A percentile compares a stretch with the other conserved stretches of the same genome.
Evolutionary conservation across 2,113 vertebrate species (phyloP).

Genomic region (Lanius ludovicianus): DNA sequence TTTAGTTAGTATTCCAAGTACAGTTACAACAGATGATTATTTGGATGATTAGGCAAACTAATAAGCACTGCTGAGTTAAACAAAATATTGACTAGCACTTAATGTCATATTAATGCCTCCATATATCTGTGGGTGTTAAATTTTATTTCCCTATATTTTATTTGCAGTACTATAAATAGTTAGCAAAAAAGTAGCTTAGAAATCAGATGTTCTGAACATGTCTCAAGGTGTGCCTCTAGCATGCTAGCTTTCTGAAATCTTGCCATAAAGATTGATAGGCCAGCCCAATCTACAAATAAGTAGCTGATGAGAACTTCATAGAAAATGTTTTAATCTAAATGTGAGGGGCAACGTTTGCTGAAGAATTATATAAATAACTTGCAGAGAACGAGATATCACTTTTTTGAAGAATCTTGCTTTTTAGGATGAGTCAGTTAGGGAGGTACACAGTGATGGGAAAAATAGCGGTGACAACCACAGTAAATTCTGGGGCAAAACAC

Average conservation of each 20-base stretch:
- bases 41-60: not conserved
- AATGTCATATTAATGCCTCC: not conserved
- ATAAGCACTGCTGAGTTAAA: not conserved
- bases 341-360: not conserved
- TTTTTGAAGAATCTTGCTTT: not conserved
- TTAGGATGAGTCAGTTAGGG: not conserved
- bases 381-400: not conserved
- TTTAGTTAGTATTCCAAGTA: not conserved
- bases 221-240: not conserved
- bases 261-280: not conserved
- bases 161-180: not conserved
- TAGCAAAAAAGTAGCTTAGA: not conserved
- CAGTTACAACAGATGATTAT: not conserved
- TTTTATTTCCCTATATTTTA: not conserved
- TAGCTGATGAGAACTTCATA: fast-evolving
- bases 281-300: not conserved
- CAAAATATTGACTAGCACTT: not conserved
- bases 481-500: not conserved
- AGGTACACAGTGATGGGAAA: not conserved
- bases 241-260: not conserved
- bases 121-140: not conserved
- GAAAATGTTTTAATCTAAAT: not conserved
- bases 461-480: not conserved
- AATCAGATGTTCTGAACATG: not conserved
- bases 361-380: not conserved